Conservation (phyloP, 2,113 vertebrate species). For the Corythoichthys intestinalis region DNA sequence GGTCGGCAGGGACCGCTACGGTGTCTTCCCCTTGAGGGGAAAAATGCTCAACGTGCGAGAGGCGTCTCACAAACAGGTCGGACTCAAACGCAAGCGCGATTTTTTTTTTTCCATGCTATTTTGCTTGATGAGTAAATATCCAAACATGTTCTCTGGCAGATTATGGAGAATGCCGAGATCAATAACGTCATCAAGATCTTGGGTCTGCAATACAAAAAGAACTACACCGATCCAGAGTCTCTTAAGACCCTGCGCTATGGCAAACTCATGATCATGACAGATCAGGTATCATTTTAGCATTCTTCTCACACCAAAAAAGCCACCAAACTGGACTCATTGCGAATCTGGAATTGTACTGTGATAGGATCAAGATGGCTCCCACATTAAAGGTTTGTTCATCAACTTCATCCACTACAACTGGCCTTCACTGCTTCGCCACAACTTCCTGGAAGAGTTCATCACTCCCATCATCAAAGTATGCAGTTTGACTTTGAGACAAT, state of each 20-base stretch:
- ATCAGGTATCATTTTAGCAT: constrained; percentile 79
- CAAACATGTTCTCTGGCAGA: constrained; percentile 64
- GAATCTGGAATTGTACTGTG: background rate
- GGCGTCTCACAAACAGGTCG: constrained; percentile 94
- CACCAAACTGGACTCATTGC: background rate
- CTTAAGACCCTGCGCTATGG: constrained; percentile 91
- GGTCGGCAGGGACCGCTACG: constrained; percentile 91
- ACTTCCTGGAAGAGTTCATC: constrained; percentile 97
- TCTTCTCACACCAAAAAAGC: background rate
- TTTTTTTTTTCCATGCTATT: too few species aligned
- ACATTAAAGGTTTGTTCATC: constrained; percentile 96
- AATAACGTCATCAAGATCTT: constrained; percentile 98
- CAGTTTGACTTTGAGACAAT: background rate
- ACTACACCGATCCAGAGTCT: constrained; percentile 91
- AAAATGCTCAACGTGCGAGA: constrained; percentile 98
- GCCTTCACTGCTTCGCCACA: constrained; percentile 90
- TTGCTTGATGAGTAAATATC: background rate
- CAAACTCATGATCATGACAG: constrained; percentile 99
- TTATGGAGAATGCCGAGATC: constrained; percentile 98
- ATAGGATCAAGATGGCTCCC: constrained; percentile 96
- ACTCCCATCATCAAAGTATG: constrained; percentile 96
- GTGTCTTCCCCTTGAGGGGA: constrained; percentile 91
- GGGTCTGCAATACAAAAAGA: constrained; percentile 95
- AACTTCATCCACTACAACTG: constrained; percentile 99
- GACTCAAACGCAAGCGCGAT: background rate